phyloP scores from a whole-genome alignment of 2,113 vertebrate genomes.

The Spilogale gracilis region DNA sequence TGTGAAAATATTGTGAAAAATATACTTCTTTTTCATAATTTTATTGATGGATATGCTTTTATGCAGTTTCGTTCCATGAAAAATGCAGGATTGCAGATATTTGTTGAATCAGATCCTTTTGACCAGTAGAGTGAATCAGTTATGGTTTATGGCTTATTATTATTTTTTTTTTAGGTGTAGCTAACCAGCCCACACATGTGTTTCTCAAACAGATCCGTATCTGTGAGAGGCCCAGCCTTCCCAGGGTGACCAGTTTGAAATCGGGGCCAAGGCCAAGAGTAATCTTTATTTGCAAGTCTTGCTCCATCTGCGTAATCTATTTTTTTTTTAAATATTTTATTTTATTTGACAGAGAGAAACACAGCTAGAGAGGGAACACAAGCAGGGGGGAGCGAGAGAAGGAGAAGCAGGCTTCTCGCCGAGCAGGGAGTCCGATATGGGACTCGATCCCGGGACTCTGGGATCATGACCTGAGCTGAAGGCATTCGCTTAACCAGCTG shows the following conservation, averaged over 20 bases:
- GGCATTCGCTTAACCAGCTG: too few relatives aligned
- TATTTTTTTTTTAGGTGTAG: background rate
- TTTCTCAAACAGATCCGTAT: background rate
- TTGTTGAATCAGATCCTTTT: background rate
- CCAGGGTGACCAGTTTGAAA: background rate
- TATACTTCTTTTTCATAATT: background rate
- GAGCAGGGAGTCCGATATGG: too few relatives aligned
- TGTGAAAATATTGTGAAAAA: background rate
- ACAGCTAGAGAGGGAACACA: too few relatives aligned
- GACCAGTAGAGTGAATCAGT: background rate
- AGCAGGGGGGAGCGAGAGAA: too few relatives aligned
- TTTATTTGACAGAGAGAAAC: too few relatives aligned
- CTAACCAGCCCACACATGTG: background rate
- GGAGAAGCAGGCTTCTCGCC: too few relatives aligned
- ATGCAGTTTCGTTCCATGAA: background rate
- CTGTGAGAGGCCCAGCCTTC: background rate
- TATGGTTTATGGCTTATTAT: background rate
- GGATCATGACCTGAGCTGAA: too few relatives aligned
- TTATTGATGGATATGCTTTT: background rate
- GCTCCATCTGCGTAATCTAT: background rate
- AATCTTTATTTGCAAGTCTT: background rate
- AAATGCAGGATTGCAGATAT: background rate
- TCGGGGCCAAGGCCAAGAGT: background rate
- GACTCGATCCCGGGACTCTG: too few relatives aligned
- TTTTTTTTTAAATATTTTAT: background rate